Evolutionary conservation across 1,140 invertebrate genomes (phyloP).

Genomic region (Musca vetustissima): DNA sequence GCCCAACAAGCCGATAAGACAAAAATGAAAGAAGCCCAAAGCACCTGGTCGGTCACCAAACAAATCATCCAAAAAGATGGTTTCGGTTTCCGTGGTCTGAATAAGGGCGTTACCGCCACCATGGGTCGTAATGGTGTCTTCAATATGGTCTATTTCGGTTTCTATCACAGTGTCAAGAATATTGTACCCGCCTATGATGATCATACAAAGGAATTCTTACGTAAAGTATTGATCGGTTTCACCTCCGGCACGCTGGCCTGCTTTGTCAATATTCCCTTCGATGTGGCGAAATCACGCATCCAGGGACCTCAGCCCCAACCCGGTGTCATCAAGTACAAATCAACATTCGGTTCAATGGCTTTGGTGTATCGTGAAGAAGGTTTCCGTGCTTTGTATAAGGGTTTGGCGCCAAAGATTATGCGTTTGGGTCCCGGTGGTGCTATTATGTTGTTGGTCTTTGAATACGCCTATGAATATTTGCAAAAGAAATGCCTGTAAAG

Average conservation of each 20-base stretch:
- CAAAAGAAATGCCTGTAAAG: slow-evolving; percentile 49
- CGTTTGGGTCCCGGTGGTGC: slow-evolving; percentile 88
- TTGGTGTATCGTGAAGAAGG: slow-evolving; percentile 86
- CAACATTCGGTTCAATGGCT: slow-evolving; percentile 72
- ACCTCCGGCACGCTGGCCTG: slow-evolving; percentile 81
- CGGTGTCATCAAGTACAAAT: slow-evolving; percentile 74
- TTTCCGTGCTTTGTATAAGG: slow-evolving; percentile 87
- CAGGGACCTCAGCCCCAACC: slow-evolving; percentile 83
- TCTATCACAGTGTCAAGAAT: slow-evolving; percentile 88
- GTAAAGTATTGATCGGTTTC: slow-evolving; percentile 80
- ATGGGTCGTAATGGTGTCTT: slow-evolving; percentile 85
- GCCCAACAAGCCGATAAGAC: slow-evolving; percentile 72
- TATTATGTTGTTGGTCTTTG: slow-evolving; percentile 87
- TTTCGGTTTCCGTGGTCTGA: slow-evolving; percentile 75
- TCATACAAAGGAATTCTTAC: slow-evolving; percentile 65
- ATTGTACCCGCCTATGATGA: slow-evolving; percentile 71
- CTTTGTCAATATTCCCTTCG: slow-evolving; percentile 90
- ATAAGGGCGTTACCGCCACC: slow-evolving; percentile 87
- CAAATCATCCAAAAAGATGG: slow-evolving; percentile 76
- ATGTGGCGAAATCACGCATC: slow-evolving; percentile 93
- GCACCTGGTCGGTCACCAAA: slow-evolving; percentile 75
- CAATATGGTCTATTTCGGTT: slow-evolving; percentile 92
- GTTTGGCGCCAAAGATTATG: slow-evolving; percentile 85
- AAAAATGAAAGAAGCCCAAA: slow-evolving; percentile 61
- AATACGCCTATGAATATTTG: slow-evolving; percentile 74